Base-by-base conservation (phyloP, 2,113 vertebrate species). In the Lophotis ruficrista region DNA sequence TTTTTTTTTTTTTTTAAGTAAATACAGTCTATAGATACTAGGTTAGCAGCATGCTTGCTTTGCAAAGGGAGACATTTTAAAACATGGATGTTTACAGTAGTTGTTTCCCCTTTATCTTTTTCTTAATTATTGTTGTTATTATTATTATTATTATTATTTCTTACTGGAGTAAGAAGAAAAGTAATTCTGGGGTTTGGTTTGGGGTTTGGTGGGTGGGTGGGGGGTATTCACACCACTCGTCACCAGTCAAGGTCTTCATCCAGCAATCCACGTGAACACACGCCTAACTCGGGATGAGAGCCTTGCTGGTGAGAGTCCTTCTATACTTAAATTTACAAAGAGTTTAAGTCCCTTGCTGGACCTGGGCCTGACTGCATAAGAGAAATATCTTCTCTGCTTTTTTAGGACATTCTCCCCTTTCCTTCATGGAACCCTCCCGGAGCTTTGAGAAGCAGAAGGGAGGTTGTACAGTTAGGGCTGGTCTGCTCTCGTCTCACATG, bases 1-100 rank as follows among this genome's bases (percentile, higher is more conserved):
- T 98, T 97, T 95, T 58, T 48, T 76, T n/a, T n/a, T n/a, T 43
- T 97, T 93, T 90, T 96, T 53, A 94, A 92, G 90, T 90, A 94
- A 94, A 92, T 94, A 94, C 97, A 96, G 97, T 98, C 98, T 98
- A 84, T 85, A 97, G 97, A 90, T 88, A 60, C 86, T 96, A 97
- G 97, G 97, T 93, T 91, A 97, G 90, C 97, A 98, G 98, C 98
- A 98, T 99, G 98, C 97, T 98, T 98, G 97, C 98, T 98, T 98
- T 98, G 98, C 98, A 97, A 96, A 97, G 98, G 97, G 97, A 96
- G 85, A 94, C 96, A 83, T 97, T 90, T 96, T 69, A 66, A 96
- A 97, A 94, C 92, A 82, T 89, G 93, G 90, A 97, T 97, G 97
- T 98, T 98, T 98, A 97, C 98, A 98, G 96, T 96, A 95, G 95